Evolutionary conservation across 2,113 vertebrate genomes (phyloP), one percentile per base, ranked within the genome.

Genomic region (Furnarius figulus): DNA sequence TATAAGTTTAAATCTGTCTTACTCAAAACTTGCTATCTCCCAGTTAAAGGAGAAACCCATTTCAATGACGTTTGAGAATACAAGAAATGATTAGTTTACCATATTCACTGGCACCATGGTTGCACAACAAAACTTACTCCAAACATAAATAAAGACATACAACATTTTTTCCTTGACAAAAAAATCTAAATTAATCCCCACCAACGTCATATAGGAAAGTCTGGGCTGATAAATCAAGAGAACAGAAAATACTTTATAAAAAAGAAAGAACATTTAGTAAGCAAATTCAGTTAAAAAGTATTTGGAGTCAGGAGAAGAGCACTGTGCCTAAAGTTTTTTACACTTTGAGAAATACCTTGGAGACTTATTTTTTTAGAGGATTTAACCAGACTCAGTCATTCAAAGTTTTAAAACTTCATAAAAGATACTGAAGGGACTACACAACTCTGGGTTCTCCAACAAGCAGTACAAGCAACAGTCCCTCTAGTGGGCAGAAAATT

Each of bases 101-200:
- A 89, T 77, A 76, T 77, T 95, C 67, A 44, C 70, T 94, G 72
- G 49, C 86, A 93, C 85, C 63, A 75, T 87, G 72, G 93, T 73
- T 93, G 84, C 93, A 95, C 94, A 96, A 86, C 75, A 92, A 95
- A 96, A 82, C 72, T 80, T 44, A 89, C 18, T 92, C 42, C 80
- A 90, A 94, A 88, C 65, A 72, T 77, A 91, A 94, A 89, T 62
- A 82, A 78, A 85, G 62, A 52, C n/a, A 87, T 18, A 44, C 16
- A 85, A 47, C 23, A 76, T 63, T 71, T 92, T 92, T 86, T 58
- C 90, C 67, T 37, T 47, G 52, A 78, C 78, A 91, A 59, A 84
- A 30, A 50, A 50, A 3, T 37, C 83, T 76, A 82, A 76, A 84
- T 62, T 76, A 89, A 92, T 87, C 78, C 74, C 37, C 40, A 80